phyloP scores from a whole-genome alignment of 2,113 vertebrate genomes.

The Callospermophilus lateralis region DNA sequence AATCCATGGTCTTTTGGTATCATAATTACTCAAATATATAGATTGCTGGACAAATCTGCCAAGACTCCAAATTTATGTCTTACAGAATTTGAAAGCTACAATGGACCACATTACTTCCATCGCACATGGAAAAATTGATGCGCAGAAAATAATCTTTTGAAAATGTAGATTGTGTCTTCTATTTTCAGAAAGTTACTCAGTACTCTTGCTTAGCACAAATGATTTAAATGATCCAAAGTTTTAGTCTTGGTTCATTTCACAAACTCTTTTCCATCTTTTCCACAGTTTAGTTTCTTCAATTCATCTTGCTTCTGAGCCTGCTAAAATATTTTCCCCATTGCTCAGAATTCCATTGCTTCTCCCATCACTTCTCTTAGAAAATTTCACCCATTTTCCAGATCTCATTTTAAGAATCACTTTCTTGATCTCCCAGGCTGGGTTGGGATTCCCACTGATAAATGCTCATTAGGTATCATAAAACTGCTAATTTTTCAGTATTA shows the following conservation, averaged over 20 bases:
- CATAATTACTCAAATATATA: background rate
- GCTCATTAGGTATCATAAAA: background rate
- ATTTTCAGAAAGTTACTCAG: slow-evolving; percentile 10
- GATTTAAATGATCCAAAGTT: background rate
- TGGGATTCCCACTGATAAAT: background rate
- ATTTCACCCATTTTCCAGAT: background rate
- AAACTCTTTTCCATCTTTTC: background rate
- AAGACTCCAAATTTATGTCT: slow-evolving; percentile 16
- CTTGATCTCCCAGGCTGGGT: background rate
- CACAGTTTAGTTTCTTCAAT: background rate
- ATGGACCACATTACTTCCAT: background rate
- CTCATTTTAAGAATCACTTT: background rate
- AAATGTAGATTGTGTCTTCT: background rate
- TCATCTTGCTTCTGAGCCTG: background rate
- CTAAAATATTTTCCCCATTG: background rate
- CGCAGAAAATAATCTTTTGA: background rate
- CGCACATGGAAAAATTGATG: background rate
- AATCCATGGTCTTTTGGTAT: background rate
- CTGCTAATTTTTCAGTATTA: background rate
- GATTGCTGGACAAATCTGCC: background rate
- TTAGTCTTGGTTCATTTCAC: background rate
- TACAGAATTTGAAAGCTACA: slow-evolving; percentile 17
- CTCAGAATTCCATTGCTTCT: background rate
- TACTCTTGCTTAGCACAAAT: background rate
- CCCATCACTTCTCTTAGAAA: background rate